A percentile compares a stretch with the other conserved stretches of the same genome.
Conservation (phyloP, 1,140 invertebrate genomes). For the Probaryconus sp. region DNA sequence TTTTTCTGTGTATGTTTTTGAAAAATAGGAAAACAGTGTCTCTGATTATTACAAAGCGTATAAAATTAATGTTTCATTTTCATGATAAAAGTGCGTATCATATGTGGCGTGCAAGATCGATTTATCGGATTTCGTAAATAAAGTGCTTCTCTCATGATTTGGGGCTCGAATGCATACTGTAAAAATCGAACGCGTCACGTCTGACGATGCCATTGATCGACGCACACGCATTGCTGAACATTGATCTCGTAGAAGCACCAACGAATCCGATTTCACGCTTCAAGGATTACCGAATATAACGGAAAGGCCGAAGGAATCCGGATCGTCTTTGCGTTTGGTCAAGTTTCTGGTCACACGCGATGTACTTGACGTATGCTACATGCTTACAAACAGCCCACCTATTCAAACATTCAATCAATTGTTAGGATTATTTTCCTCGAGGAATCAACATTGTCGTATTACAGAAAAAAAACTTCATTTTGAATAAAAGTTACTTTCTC, state of each 20-base stretch:
- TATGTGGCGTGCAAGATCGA: slow-evolving; percentile 19
- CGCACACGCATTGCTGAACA: slow-evolving; percentile 55
- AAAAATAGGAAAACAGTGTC: no score
- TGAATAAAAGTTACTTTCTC: no score
- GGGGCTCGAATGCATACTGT: slow-evolving; percentile 45
- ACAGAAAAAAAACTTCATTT: background rate
- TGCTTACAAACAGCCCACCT: slow-evolving; percentile 25
- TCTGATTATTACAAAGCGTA: slow-evolving; percentile 10
- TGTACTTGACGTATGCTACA: slow-evolving; percentile 23
- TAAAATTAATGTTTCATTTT: slow-evolving; percentile 39
- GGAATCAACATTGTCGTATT: slow-evolving; percentile 12
- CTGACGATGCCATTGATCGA: slow-evolving; percentile 63
- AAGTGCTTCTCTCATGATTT: slow-evolving; percentile 45
- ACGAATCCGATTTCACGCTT: slow-evolving; percentile 71
- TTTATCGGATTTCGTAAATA: slow-evolving; percentile 49
- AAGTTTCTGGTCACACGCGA: slow-evolving; percentile 54
- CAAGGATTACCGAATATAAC: slow-evolving; percentile 58
- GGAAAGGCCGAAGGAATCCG: slow-evolving; percentile 65
- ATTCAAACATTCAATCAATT: slow-evolving; percentile 26
- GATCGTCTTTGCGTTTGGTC: slow-evolving; percentile 62
- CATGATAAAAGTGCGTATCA: slow-evolving; percentile 21
- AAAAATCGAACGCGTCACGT: slow-evolving; percentile 55
- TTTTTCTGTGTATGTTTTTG: no score
- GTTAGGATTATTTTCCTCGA: slow-evolving; percentile 22
- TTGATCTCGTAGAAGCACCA: slow-evolving; percentile 63